These are phyloP conservation scores for Unio pictorum DNA, from an alignment of 2,888 invertebrate genomes.

Conservation along the genomic window DNA sequence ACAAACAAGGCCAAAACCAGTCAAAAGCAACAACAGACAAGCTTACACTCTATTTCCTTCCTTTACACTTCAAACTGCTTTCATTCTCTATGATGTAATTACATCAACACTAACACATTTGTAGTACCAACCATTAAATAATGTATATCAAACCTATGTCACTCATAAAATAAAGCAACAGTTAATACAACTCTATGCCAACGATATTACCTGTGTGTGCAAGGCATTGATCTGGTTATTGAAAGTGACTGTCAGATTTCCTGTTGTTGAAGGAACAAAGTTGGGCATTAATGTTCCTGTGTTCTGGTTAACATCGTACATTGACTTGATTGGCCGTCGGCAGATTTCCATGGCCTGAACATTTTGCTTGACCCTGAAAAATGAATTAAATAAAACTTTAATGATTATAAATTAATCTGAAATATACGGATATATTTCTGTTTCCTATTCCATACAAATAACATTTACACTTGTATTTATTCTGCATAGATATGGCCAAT, in stretches of 20 bases:
- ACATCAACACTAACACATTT: no score
- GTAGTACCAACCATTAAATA: no score
- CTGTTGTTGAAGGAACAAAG: slow-evolving; percentile 78
- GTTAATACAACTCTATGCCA: no score
- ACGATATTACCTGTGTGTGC: slow-evolving; percentile 66
- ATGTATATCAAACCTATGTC: no score
- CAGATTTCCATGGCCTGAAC: slow-evolving; percentile 97
- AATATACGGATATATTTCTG: neutral
- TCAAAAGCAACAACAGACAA: no score
- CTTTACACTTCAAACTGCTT: no score
- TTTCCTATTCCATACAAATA: neutral
- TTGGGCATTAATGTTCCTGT: slow-evolving; percentile 59
- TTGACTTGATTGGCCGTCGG: slow-evolving; percentile 72
- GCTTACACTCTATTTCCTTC: no score
- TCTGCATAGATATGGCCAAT: no score
- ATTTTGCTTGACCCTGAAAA: slow-evolving; percentile 86
- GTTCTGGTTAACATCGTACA: slow-evolving; percentile 68
- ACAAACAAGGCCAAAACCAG: no score
- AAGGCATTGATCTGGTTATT: slow-evolving; percentile 78
- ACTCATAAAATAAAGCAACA: no score
- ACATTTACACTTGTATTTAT: no score
- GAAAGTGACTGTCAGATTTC: slow-evolving; percentile 93
- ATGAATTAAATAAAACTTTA: neutral
- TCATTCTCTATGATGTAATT: no score
- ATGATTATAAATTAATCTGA: neutral